Conservation (phyloP, 2,888 invertebrate genomes). For the Tiphia femorata region DNA sequence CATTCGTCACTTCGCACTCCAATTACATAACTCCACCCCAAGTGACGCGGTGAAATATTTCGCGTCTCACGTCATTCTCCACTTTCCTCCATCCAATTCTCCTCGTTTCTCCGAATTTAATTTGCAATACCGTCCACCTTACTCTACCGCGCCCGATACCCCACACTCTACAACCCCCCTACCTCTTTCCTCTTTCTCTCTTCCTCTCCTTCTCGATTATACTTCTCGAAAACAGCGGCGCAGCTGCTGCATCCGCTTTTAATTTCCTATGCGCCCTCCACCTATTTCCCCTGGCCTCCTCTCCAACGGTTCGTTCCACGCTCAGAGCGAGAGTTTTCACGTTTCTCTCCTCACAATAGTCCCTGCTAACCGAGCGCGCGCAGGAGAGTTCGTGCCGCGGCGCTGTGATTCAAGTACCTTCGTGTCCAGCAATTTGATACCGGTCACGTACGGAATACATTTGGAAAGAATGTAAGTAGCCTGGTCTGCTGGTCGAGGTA, state of each 20-base stretch:
- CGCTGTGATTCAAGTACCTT: slow-evolving; percentile 50
- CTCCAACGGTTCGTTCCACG: too few relatives aligned
- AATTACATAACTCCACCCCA: too few relatives aligned
- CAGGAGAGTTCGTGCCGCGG: slow-evolving; percentile 40
- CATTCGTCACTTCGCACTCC: too few relatives aligned
- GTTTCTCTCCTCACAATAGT: background rate
- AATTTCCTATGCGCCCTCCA: slow-evolving; percentile 9
- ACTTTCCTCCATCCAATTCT: too few relatives aligned
- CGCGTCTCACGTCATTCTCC: too few relatives aligned
- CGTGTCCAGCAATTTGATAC: slow-evolving; percentile 55
- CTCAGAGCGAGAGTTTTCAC: background rate
- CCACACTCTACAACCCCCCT: too few relatives aligned
- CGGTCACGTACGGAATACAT: slow-evolving; percentile 52
- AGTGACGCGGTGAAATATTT: too few relatives aligned
- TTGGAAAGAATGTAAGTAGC: slow-evolving; percentile 40
- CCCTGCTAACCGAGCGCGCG: too few relatives aligned
- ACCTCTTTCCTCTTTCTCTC: background rate
- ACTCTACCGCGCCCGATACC: too few relatives aligned
- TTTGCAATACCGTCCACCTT: too few relatives aligned
- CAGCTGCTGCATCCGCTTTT: background rate
- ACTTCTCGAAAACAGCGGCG: slow-evolving; percentile 6
- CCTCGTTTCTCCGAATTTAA: too few relatives aligned
- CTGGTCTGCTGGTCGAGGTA: background rate
- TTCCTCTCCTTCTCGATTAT: background rate
- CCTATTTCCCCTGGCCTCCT: too few relatives aligned